Evolutionary conservation across 2,797 vertebrate species (phyloP).

Genomic region (Gallinago stenura): DNA sequence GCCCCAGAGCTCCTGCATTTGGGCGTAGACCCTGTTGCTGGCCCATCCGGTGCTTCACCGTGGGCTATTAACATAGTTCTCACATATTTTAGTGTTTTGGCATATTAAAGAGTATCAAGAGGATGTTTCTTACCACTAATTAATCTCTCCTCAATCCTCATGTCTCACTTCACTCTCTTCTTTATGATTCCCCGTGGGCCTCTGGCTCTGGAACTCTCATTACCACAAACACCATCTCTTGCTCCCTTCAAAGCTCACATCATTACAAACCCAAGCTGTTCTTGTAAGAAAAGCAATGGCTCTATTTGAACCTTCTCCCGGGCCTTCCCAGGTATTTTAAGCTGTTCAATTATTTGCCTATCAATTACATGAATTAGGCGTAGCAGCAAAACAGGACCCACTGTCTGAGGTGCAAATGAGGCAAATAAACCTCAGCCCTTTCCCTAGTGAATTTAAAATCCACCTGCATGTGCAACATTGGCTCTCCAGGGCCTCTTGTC

Average conservation of each 20-base stretch:
- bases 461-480: not conserved
- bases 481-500: not conserved
- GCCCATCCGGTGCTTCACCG: not conserved
- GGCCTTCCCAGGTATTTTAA: slow-evolving; percentile 33
- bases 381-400: slow-evolving; percentile 10
- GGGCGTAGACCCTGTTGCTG: not conserved
- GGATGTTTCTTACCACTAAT: slow-evolving; percentile 18
- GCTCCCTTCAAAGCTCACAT: slow-evolving; percentile 48
- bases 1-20: not conserved
- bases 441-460: not conserved
- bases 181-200: not conserved
- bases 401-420: slow-evolving; percentile 64
- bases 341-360: slow-evolving; percentile 28
- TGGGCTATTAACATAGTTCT: not conserved
- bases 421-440: not conserved
- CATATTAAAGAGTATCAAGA: not conserved
- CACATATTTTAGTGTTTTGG: not conserved
- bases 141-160: slow-evolving; percentile 38
- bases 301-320: slow-evolving; percentile 36
- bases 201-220: slow-evolving; percentile 56
- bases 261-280: slow-evolving; percentile 21
- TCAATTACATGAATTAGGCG: not conserved
- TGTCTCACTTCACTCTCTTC: not conserved
- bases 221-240: slow-evolving; percentile 30
- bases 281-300: not conserved